Base-by-base conservation (phyloP, 2,797 vertebrate species). In the Enteromius unitaeniatus region DNA sequence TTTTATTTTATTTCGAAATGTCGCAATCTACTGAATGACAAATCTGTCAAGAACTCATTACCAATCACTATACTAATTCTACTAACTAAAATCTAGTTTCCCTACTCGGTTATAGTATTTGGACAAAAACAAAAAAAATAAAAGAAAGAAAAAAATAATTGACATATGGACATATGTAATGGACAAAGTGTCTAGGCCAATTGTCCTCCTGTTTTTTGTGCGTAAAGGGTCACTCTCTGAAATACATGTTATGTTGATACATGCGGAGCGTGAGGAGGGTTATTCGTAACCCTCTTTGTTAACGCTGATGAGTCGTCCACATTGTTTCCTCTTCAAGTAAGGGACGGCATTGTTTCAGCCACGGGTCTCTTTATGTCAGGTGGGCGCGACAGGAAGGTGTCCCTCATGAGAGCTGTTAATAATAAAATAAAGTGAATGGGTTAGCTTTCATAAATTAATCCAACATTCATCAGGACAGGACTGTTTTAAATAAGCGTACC, bases 321-420 rank as follows among this genome's bases (percentile, higher is more conserved):
- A 17, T 81, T n/a, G 6, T 31, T 65, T 9, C 26, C 23, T 70
- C 51, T 10, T 95, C 92, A 95, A 65, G 91, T 92, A 84, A 93
- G 70, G 0, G 90, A 87, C 0, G 92, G 91, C 64, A 90, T 84
- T n/a, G 90, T 91, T 0, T 88, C 89, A 78, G 88, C 85, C 74
- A 90, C 67, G 1, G 53, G 86, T 28, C 68, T 80, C 79, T 60
- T 26, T 65, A 88, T 82, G 55, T 90, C 87, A n/a, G 90, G 90
- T 0, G 91, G 87, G 40, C 68, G 89, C 23, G 88, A 81, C 2
- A 84, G 11, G 47, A 94, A 94, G 0, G 91, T 31, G 81, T 93
- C 89, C 53, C 74, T 90, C 91, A 95, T 93, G 89, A 94, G 87
- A 86, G 87, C 95, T 95, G 88, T 68, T 9, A 49, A 64, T 26